Conservation (phyloP, 2,888 invertebrate genomes). For the Cyclophora albipunctata region DNA sequence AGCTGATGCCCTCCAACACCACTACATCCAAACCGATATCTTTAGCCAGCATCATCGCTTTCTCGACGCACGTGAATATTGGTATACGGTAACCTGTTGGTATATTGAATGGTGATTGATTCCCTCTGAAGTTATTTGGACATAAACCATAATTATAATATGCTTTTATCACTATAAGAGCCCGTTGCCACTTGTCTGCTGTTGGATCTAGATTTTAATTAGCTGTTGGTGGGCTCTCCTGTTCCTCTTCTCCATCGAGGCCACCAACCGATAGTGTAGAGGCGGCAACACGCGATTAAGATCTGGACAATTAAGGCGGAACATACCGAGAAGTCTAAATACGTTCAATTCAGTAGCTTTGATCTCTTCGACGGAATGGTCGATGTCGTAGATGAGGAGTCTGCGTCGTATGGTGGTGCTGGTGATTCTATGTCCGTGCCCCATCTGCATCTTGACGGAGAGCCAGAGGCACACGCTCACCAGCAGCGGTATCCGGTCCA, state of each 20-base stretch:
- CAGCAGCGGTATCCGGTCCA: constrained; percentile 22
- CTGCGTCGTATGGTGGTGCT: constrained; percentile 22
- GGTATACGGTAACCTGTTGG: constrained; percentile 40
- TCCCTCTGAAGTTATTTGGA: background rate
- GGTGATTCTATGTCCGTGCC: constrained; percentile 11
- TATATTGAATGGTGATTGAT: background rate
- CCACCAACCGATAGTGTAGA: no score
- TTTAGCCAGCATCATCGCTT: constrained; percentile 31
- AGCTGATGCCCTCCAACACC: constrained; percentile 14
- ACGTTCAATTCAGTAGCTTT: constrained; percentile 33
- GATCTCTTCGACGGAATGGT: constrained; percentile 25
- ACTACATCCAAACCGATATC: constrained; percentile 21
- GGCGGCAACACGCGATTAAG: no score
- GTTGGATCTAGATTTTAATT: no score
- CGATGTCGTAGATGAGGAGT: constrained; percentile 17
- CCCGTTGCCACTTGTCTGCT: no score
- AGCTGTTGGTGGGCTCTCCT: no score
- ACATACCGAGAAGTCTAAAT: constrained; percentile 31
- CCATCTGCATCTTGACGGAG: constrained; percentile 39
- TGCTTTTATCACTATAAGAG: background rate
- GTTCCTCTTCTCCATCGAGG: no score
- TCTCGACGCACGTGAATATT: constrained; percentile 42
- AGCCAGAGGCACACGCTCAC: constrained; percentile 38
- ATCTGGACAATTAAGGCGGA: no score
- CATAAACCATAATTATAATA: background rate